Conservation (phyloP, 1,140 invertebrate genomes). For the Caenorhabditis inopinata region DNA sequence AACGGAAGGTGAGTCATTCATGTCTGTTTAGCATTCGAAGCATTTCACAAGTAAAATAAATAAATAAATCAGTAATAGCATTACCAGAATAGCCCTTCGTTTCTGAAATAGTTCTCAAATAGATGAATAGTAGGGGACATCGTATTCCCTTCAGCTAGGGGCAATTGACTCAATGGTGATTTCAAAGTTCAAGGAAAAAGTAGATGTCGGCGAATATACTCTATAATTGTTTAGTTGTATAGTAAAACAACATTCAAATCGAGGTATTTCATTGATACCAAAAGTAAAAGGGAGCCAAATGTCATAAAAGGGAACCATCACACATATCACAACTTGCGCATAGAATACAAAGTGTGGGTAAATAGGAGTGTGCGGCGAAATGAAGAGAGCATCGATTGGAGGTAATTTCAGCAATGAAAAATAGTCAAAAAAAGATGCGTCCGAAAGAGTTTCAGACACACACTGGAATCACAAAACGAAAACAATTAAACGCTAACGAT, state of each 20-base stretch:
- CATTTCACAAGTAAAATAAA: no score
- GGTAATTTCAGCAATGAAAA: constrained; percentile 12
- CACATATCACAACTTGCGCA: constrained; percentile 28
- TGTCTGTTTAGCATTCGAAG: no score
- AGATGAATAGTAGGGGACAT: no score
- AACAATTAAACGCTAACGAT: background rate
- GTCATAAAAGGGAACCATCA: background rate
- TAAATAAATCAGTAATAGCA: no score
- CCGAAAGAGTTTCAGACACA: background rate
- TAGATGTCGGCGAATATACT: no score
- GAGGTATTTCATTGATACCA: constrained; percentile 4
- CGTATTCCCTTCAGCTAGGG: no score
- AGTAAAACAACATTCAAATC: background rate
- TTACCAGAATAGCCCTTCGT: no score
- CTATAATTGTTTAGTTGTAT: background rate
- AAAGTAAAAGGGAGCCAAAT: background rate
- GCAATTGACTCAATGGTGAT: no score
- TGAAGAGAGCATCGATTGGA: background rate
- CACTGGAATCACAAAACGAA: background rate
- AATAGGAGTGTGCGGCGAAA: background rate
- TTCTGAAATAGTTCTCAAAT: no score
- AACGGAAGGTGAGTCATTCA: no score
- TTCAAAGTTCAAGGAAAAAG: no score
- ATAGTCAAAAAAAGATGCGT: background rate
- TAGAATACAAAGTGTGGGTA: constrained; percentile 18